Base-by-base conservation (phyloP, 2,888 invertebrate genomes). In the Allophyes oxyacanthae region DNA sequence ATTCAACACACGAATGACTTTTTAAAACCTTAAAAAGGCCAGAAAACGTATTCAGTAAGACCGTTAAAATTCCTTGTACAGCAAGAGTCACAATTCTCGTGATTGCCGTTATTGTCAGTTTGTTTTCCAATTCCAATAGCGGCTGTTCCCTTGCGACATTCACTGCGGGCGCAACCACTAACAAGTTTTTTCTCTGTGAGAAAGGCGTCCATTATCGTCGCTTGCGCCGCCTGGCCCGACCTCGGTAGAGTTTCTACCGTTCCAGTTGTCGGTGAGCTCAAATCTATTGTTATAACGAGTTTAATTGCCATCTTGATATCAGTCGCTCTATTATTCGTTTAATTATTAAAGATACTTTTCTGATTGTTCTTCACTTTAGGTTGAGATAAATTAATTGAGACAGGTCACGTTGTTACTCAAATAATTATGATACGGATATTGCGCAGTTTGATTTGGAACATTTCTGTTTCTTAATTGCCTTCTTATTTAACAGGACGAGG, bases 181-280 rank as follows among this genome's bases (percentile, higher is more conserved):
- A 81, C 79, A 78, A 81, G 84, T 79, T 86, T 83, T 83, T 85
- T 78, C 75, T 77, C 75, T 80, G 82, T 85, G 86, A 81, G 86
- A 87, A 87, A 82, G 78, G 78, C 81, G 72, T 72, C 80, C 78
- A 84, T 84, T 86, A 82, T 77, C 69, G 72, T 57, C 64, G 63
- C 68, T 62, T 64, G 71, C 73, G 72, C 68, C 64, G 75, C 70
- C 64, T 55, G 64, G 65, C 57, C 50, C 78, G 86, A 80, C 81
- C 82, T 83, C 81, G 71, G 51, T 46, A 48, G 57, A 64, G 70
- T 72, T 73, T 71, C 68, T 67, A 77, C 64, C 74, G 71, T 70
- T 68, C 73, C 70, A 69, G 64, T 61, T 70, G 68, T 61, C 45
- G 64, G 67, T 76, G 63, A 64, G 63, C 63, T 73, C 50, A 64